A percentile compares a stretch with the other conserved stretches of the same genome.
Conservation (phyloP, 2,888 invertebrate species). For the Drosophila suboccidentalis region DNA sequence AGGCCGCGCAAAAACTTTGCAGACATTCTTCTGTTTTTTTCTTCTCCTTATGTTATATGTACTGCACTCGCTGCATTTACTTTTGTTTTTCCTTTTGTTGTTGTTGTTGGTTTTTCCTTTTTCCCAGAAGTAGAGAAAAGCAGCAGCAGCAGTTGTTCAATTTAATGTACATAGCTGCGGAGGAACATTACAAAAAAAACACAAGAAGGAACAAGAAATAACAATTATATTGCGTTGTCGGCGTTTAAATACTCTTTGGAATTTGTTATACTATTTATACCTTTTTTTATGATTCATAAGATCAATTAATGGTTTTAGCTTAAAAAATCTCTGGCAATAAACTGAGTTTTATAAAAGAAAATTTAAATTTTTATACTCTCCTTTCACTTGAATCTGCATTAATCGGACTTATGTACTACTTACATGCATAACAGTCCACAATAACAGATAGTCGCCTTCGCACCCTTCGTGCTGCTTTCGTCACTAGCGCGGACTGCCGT, state of each 20-base stretch:
- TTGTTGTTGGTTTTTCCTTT: not conserved
- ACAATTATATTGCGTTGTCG: not conserved
- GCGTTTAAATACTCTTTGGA: not conserved
- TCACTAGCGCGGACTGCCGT: too few relatives aligned
- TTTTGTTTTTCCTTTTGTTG: slow-evolving; percentile 29
- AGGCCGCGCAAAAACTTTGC: slow-evolving; percentile 57
- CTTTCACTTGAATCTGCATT: not conserved
- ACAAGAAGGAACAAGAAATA: slow-evolving; percentile 3
- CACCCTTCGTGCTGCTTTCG: too few relatives aligned
- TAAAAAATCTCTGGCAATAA: not conserved
- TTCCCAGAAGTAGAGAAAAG: not conserved
- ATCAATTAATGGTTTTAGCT: too few relatives aligned
- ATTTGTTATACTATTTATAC: too few relatives aligned
- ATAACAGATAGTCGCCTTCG: too few relatives aligned
- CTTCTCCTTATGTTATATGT: slow-evolving; percentile 1
- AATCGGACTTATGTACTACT: too few relatives aligned
- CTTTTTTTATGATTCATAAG: too few relatives aligned
- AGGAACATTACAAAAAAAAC: slow-evolving; percentile 29
- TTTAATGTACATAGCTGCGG: slow-evolving; percentile 47
- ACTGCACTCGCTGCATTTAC: slow-evolving; percentile 34
- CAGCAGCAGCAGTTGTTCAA: slow-evolving; percentile 56
- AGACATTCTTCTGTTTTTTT: slow-evolving; percentile 45
- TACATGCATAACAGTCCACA: not conserved
- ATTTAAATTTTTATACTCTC: not conserved
- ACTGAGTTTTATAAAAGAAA: too few relatives aligned